A percentile compares a stretch with the other conserved stretches of the same genome.
Conservation (phyloP, 2,797 vertebrate species). For the Fistularia commersonii region DNA sequence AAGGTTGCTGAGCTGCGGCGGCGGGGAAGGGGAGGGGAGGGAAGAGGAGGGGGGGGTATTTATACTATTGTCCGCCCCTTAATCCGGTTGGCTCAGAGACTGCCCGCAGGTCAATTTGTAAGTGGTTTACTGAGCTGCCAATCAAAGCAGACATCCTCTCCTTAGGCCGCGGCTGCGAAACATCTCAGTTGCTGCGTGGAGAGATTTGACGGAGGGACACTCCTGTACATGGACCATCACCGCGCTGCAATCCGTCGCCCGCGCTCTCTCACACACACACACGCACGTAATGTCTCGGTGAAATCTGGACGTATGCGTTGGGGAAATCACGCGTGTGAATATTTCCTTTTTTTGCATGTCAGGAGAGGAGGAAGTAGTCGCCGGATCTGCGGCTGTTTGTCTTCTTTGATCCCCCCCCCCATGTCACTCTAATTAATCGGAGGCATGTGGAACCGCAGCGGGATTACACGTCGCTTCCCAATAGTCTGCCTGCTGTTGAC, state of each 20-base stretch:
- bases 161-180: slow-evolving; percentile 67
- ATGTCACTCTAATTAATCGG: slow-evolving; percentile 73
- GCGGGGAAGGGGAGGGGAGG: slow-evolving; percentile 5
- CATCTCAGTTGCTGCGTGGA: slow-evolving; percentile 78
- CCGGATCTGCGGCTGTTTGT: slow-evolving; percentile 76
- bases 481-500: slow-evolving; percentile 81
- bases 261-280: slow-evolving; percentile 20
- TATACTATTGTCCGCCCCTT: slow-evolving; percentile 68
- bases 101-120: slow-evolving; percentile 61
- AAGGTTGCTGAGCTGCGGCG: slow-evolving; percentile 2
- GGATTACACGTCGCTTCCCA: slow-evolving; percentile 77
- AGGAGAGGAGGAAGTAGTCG: slow-evolving; percentile 74
- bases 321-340: slow-evolving; percentile 60
- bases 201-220: slow-evolving; percentile 77
- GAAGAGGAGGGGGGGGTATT: slow-evolving; percentile 22
- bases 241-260: slow-evolving; percentile 58
- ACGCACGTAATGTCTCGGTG: slow-evolving; percentile 56
- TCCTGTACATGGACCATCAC: slow-evolving; percentile 68
- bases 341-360: slow-evolving; percentile 71
- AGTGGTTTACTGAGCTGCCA: slow-evolving; percentile 76
- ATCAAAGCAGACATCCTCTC: slow-evolving; percentile 73
- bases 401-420: slow-evolving; percentile 55
- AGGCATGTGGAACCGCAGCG: slow-evolving; percentile 83
- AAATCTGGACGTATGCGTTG: slow-evolving; percentile 44
- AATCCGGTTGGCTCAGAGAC: slow-evolving; percentile 72